Conservation (phyloP, 1,140 invertebrate genomes). For the Drosophila seguyi region DNA sequence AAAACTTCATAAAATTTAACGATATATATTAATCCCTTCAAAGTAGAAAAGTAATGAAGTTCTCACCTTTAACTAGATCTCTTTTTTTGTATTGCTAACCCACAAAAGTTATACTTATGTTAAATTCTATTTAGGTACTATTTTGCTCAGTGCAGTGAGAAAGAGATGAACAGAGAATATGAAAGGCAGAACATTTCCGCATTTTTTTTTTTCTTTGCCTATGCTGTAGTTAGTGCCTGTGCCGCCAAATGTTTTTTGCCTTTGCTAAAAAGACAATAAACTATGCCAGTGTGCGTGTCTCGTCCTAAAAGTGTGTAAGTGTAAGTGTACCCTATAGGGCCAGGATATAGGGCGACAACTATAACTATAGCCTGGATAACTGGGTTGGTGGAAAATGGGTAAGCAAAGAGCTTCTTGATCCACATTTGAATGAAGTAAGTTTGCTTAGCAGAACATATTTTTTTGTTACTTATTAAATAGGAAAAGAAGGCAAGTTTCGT, state of each 20-base stretch:
- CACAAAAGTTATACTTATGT: fast-evolving
- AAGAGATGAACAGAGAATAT: conserved; percentile 5
- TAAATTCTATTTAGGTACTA: too few relatives aligned
- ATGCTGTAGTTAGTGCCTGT: conserved; percentile 50
- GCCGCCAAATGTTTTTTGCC: conserved; percentile 68
- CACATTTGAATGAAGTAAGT: conserved; percentile 28
- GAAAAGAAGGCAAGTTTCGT: too few relatives aligned
- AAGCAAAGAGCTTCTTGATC: conserved; percentile 45
- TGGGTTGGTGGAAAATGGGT: conserved; percentile 9
- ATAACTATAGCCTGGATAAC: conserved; percentile 10
- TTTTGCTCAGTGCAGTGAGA: background rate
- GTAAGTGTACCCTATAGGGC: conserved; percentile 45
- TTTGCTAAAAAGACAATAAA: conserved; percentile 77
- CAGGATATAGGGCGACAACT: conserved; percentile 37
- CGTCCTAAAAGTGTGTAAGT: conserved; percentile 14
- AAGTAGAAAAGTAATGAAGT: background rate
- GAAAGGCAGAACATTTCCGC: conserved; percentile 62
- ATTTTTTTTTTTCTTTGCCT: conserved; percentile 62
- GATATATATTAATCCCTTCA: background rate
- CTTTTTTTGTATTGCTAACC: too few relatives aligned
- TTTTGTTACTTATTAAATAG: conserved; percentile 25
- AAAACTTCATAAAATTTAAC: background rate
- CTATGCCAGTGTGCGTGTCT: conserved; percentile 51
- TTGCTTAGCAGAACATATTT: conserved; percentile 13
- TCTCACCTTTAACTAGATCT: too few relatives aligned